Percentiles rank a stretch among this genome's conserved stretches.
These are phyloP conservation scores for Synanthedon vespiformis DNA, from an alignment of 2,888 invertebrate genomes.

Conservation along the genomic window DNA sequence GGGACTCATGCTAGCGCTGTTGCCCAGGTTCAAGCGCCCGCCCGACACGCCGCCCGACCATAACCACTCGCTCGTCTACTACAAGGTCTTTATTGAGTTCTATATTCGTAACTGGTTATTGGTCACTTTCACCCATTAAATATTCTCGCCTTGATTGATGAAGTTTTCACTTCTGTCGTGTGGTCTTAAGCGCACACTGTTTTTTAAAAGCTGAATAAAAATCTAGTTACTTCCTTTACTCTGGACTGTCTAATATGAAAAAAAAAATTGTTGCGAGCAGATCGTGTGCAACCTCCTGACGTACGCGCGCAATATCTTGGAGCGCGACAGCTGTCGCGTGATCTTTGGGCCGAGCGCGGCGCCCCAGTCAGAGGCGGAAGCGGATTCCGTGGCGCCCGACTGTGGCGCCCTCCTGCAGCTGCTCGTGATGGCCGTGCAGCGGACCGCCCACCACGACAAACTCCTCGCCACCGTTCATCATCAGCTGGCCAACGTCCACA, in stretches of 20 bases:
- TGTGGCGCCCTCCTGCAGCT: slow-evolving; percentile 26
- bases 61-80: slow-evolving; percentile 27
- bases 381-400: slow-evolving; percentile 17
- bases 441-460: slow-evolving; percentile 32
- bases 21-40: slow-evolving; percentile 75
- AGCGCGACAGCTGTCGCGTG: slow-evolving; percentile 65
- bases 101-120: too few species aligned
- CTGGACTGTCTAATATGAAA: not conserved
- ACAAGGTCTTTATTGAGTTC: slow-evolving; percentile 24
- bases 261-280: slow-evolving; percentile 41
- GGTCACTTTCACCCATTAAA: too few species aligned
- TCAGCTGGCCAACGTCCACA: slow-evolving; percentile 36
- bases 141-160: too few species aligned
- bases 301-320: slow-evolving; percentile 73
- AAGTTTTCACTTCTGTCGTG: too few species aligned
- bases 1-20: slow-evolving; percentile 78
- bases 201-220: too few species aligned
- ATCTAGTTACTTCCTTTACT: not conserved
- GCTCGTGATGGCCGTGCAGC: slow-evolving; percentile 25
- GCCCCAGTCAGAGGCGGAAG: slow-evolving; percentile 19
- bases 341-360: slow-evolving; percentile 63
- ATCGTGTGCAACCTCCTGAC: slow-evolving; percentile 79
- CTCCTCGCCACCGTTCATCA: slow-evolving; percentile 36
- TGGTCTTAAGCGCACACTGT: too few species aligned
- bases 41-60: slow-evolving; percentile 22